Base-by-base conservation (phyloP, 2,797 vertebrate genomes). In the Galaxias olidus region DNA sequence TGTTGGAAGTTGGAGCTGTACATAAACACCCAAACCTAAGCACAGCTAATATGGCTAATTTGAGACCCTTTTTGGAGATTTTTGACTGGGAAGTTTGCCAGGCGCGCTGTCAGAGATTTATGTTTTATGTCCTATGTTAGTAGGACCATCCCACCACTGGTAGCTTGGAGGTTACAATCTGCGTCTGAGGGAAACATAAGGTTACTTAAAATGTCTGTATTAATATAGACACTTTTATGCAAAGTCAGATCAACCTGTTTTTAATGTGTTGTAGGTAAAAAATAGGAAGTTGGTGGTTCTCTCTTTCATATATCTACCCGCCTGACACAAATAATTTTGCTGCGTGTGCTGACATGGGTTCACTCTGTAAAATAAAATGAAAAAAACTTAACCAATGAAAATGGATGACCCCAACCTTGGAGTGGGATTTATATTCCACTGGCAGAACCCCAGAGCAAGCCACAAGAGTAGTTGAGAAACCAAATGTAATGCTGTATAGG, bases 321-420 rank as follows among this genome's bases (percentile, higher is more conserved):
- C 71, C 81, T 84, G 80, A 83, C 58, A 64, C 65, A 49, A 74
- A 77, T 80, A 69, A 68, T 79, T 71, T 75, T 42, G 59, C 71
- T 74, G 72, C 82, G 75, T 86, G 84, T 79, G 69, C 71, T 73
- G 75, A 88, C 80, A 82, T 6, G 77, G 75, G 79, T 70, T 79
- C 72, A 52, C 1, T 52, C 52, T 59, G 71, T 74, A 75, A 76
- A 85, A 79, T 73, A 66, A 74, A 50, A 79, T 75, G 75, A 46
- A 68, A 60, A 68, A 65, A 59, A 67, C 79, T 46, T 47, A 73
- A 76, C 69, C 69, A 79, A 81, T 87, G 81, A 81, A 84, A 84
- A 69, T 57, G 60, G 57, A 53, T 80, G 81, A 85, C 81, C 77
- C 63, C 77, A 65, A 69, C 84, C 74, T 66, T 19, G 0, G 79